phyloP scores from a whole-genome alignment of 1,140 invertebrate species.

The Bradysia coprophila region DNA sequence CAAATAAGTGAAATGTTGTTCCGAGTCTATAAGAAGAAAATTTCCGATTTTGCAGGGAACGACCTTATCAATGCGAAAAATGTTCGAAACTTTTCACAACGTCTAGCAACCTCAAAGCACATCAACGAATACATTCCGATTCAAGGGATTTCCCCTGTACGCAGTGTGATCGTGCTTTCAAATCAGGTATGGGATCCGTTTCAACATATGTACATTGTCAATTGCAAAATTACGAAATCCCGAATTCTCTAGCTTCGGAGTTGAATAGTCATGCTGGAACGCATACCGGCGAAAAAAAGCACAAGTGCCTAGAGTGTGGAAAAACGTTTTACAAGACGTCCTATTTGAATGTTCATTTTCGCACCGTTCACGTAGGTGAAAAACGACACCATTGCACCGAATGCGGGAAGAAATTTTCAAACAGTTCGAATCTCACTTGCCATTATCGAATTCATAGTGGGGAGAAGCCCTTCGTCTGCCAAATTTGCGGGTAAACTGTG shows the following conservation, averaged over 20 bases:
- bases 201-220: too few relatives aligned
- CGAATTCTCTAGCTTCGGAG: too few relatives aligned
- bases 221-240: too few relatives aligned
- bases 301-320: conserved; percentile 5
- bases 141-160: conserved; percentile 16
- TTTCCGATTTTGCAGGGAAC: too few relatives aligned
- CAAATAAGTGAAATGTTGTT: conserved; percentile 50
- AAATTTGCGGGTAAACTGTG: not conserved
- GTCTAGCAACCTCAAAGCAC: conserved; percentile 29
- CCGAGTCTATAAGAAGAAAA: too few relatives aligned
- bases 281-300: conserved; percentile 4
- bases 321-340: conserved; percentile 6
- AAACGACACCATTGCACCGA: conserved; percentile 6
- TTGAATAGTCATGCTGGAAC: conserved; percentile 5
- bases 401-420: conserved; percentile 7
- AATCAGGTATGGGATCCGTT: too few relatives aligned
- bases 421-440: conserved; percentile 6
- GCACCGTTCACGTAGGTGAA: conserved; percentile 4
- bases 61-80: conserved; percentile 29
- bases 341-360: conserved; percentile 7
- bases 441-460: conserved; percentile 3
- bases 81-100: conserved; percentile 34
- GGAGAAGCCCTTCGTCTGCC: not conserved
- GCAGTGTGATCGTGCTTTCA: conserved; percentile 5
- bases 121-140: conserved; percentile 28